Conservation (phyloP, 2,113 vertebrate species). For the Grammomys surdaster region DNA sequence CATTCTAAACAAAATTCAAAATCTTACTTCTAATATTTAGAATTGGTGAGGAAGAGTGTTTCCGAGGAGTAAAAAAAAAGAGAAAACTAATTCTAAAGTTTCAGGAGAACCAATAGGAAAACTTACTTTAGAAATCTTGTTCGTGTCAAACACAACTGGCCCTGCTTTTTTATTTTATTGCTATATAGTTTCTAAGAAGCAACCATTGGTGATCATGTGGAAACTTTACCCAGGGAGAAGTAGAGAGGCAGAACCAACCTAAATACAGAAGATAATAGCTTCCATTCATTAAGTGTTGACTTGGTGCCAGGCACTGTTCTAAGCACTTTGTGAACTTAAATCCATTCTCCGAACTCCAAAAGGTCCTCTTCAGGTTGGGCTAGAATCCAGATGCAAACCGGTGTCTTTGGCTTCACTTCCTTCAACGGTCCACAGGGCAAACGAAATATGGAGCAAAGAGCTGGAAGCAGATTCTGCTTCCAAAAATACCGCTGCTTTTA, state of each 20-base stretch:
- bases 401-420: neutral
- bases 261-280: conserved; percentile 34
- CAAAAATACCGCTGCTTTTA: neutral
- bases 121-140: neutral
- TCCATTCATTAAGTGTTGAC: conserved; percentile 56
- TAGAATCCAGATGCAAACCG: neutral
- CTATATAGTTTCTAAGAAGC: conserved; percentile 14
- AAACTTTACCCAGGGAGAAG: conserved; percentile 36
- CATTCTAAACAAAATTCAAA: neutral
- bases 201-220: neutral
- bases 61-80: neutral
- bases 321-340: conserved; percentile 27
- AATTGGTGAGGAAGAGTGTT: neutral
- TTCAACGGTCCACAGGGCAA: neutral
- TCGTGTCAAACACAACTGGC: neutral
- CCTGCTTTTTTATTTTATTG: conserved; percentile 12
- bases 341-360: neutral
- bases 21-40: neutral
- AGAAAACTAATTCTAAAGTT: neutral
- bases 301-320: conserved; percentile 46
- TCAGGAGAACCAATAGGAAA: conserved; percentile 23
- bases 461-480: neutral
- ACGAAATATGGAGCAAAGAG: neutral
- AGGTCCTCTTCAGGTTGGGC: neutral
- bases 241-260: conserved; percentile 38